These are phyloP conservation scores for Simalia tracyae DNA, from an alignment of 2,797 vertebrate species.

Conservation along the genomic window DNA sequence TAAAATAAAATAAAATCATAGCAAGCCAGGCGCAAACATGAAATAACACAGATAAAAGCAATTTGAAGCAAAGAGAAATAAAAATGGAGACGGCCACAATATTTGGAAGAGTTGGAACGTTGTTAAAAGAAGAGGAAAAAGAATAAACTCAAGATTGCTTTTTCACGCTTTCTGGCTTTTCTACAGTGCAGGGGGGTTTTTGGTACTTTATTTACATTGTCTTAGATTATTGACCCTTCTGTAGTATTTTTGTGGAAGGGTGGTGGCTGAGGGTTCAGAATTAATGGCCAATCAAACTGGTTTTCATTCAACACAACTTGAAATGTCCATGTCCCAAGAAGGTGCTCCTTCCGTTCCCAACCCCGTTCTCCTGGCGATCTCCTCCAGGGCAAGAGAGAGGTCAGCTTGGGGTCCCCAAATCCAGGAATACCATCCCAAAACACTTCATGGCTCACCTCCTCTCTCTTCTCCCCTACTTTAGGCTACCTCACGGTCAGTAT, in stretches of 20 bases:
- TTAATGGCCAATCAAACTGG: neutral
- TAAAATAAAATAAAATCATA: neutral
- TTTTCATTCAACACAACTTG: neutral
- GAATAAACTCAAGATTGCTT: neutral
- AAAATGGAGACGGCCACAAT: neutral
- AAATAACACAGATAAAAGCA: neutral
- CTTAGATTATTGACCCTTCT: too few relatives aligned
- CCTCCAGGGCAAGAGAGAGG: neutral
- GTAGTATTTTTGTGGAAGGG: too few relatives aligned
- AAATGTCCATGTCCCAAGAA: neutral
- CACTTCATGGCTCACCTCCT: rapidly evolving
- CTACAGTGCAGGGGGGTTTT: too few relatives aligned
- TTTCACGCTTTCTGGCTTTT: too few relatives aligned
- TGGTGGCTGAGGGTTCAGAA: neutral
- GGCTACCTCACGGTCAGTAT: conserved; percentile 98
- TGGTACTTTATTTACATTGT: too few relatives aligned
- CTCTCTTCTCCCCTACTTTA: conserved; percentile 51
- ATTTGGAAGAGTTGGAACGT: neutral
- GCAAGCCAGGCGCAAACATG: neutral
- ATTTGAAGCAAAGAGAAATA: neutral
- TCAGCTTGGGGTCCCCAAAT: neutral
- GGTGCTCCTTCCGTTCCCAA: neutral
- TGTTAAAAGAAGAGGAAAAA: neutral
- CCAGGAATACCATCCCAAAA: rapidly evolving
- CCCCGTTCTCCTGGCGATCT: neutral